phyloP scores from a whole-genome alignment of 2,113 vertebrate species.

The Furnarius figulus region DNA sequence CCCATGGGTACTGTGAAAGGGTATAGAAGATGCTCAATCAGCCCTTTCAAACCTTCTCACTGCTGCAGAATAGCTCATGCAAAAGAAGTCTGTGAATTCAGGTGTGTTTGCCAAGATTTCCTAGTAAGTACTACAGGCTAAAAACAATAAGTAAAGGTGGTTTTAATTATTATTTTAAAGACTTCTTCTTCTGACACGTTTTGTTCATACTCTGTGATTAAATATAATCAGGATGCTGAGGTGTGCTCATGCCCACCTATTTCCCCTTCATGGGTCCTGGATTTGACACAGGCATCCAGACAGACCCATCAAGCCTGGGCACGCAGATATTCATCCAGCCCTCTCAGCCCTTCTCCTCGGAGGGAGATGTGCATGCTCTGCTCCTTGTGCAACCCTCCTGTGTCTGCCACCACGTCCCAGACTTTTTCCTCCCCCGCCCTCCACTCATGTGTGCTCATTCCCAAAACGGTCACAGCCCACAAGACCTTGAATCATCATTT shows the following conservation, averaged over 20 bases:
- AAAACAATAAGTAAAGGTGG: background rate
- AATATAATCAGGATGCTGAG: background rate
- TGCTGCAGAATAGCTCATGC: background rate
- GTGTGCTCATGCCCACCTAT: background rate
- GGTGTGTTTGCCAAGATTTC: background rate
- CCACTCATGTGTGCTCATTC: background rate
- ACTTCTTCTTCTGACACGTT: background rate
- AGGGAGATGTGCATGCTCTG: accelerated
- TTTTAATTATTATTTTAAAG: background rate
- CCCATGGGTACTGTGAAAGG: background rate
- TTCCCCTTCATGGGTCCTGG: background rate
- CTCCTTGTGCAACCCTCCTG: accelerated
- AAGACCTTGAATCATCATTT: background rate
- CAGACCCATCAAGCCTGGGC: background rate
- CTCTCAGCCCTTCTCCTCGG: background rate
- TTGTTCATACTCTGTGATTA: background rate
- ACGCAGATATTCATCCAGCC: accelerated
- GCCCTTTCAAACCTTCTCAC: background rate
- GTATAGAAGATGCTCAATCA: background rate
- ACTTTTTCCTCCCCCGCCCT: background rate
- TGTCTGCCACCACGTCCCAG: background rate
- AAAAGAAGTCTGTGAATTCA: background rate
- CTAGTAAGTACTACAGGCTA: background rate
- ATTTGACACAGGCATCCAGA: background rate
- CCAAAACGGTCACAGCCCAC: background rate